Evolutionary conservation across 2,797 vertebrate species (phyloP).

Genomic region (Gallinago stenura): DNA sequence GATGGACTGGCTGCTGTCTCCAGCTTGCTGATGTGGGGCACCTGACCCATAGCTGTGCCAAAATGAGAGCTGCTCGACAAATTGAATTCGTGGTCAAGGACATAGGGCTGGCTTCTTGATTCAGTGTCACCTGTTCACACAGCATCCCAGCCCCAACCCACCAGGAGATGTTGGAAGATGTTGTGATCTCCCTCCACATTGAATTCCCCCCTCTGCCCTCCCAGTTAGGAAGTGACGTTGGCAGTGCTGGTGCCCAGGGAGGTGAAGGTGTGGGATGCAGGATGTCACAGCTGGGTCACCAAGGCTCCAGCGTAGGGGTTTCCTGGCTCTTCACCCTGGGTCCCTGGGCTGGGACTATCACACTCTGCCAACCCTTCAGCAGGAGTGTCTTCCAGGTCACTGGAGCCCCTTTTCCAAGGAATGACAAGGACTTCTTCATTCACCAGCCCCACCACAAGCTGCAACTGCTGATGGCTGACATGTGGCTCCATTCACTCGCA

Average conservation of each 20-base stretch:
- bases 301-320: accelerated
- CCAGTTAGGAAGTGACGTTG: neutral
- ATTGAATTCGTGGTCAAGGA: no score
- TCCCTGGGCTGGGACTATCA: neutral
- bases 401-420: neutral
- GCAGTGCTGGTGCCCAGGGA: neutral
- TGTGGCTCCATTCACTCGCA: accelerated
- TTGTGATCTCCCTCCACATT: neutral
- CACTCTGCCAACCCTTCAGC: neutral
- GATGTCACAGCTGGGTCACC: neutral
- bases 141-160: neutral
- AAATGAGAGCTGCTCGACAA: accelerated
- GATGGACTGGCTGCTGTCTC: neutral
- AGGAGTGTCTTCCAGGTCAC: neutral
- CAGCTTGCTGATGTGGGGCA: neutral
- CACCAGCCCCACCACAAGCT: neutral
- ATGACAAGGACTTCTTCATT: neutral
- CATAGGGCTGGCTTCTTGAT: neutral
- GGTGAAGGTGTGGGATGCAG: neutral
- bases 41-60: neutral
- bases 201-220: neutral
- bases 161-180: neutral
- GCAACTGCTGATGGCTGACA: neutral
- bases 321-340: neutral
- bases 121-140: neutral